phyloP scores from a whole-genome alignment of 2,797 vertebrate species.

The Coreius guichenoti region DNA sequence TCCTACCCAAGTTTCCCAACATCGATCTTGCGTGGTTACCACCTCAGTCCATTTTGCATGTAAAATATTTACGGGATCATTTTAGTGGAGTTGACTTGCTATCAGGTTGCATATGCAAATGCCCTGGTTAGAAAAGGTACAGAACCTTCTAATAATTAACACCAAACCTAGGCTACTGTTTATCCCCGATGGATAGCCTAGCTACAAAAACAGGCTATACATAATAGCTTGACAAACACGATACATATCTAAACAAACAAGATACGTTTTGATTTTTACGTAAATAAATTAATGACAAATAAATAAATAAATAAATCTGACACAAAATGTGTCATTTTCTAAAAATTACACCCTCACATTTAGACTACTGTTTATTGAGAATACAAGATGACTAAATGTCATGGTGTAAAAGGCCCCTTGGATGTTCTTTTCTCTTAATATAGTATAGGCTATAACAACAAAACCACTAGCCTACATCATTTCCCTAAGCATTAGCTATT shows the following conservation, averaged over 20 bases:
- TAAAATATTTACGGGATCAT: background rate
- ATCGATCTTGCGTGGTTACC: background rate
- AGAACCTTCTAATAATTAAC: background rate
- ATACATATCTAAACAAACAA: background rate
- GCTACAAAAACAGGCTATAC: background rate
- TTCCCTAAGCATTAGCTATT: background rate
- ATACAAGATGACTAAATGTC: background rate
- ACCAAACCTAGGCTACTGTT: background rate
- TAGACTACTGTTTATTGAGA: background rate
- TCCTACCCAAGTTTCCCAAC: constrained; percentile 14
- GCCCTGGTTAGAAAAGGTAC: background rate
- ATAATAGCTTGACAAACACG: background rate
- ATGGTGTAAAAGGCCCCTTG: background rate
- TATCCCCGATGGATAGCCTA: background rate
- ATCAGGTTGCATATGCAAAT: background rate
- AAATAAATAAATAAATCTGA: background rate
- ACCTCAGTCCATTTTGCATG: background rate
- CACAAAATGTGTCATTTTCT: too few species aligned
- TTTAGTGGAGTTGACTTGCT: background rate
- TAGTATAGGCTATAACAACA: background rate
- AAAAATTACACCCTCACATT: background rate
- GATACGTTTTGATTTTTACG: background rate
- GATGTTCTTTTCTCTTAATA: background rate
- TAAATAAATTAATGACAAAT: background rate
- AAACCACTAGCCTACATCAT: background rate